Percentiles rank a stretch among this genome's conserved stretches.
Evolutionary conservation across 2,888 invertebrate genomes (phyloP).

Genomic region (Bellardia bayeri): DNA sequence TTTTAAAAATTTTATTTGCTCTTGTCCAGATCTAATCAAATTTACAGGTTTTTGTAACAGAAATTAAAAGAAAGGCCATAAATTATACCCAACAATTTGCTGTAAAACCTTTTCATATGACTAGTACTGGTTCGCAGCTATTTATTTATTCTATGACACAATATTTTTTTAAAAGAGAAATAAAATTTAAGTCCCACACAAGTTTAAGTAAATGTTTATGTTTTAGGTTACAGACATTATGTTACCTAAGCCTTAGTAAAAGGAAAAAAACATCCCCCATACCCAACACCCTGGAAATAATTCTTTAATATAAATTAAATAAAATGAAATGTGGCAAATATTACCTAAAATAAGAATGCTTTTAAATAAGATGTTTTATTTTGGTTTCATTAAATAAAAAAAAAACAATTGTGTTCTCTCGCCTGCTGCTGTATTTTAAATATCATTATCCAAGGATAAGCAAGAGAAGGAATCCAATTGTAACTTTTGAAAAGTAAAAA

Average conservation of each 20-base stretch:
- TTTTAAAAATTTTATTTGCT: not conserved
- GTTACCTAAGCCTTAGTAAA: not conserved
- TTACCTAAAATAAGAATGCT: not conserved
- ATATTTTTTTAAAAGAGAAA: too few species aligned
- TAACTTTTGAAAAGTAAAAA: too few species aligned
- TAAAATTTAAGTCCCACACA: not conserved
- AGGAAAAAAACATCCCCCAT: not conserved
- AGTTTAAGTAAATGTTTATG: not conserved
- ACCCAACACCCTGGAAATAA: not conserved
- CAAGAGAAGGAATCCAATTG: too few species aligned
- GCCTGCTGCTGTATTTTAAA: not conserved
- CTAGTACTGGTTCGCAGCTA: too few species aligned
- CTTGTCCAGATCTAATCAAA: not conserved
- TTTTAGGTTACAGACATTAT: not conserved
- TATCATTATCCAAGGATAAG: not conserved
- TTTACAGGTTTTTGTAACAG: too few species aligned
- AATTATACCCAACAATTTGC: too few species aligned
- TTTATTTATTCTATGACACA: too few species aligned
- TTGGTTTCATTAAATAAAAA: not conserved
- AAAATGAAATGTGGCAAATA: slow-evolving; percentile 1
- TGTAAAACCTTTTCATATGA: too few species aligned
- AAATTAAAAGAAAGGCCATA: too few species aligned
- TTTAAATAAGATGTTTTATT: not conserved
- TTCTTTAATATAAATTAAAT: not conserved
- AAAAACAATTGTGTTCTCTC: not conserved